These are phyloP conservation scores for Hipparchia sbordonii DNA, from an alignment of 2,888 invertebrate species.

Conservation along the genomic window DNA sequence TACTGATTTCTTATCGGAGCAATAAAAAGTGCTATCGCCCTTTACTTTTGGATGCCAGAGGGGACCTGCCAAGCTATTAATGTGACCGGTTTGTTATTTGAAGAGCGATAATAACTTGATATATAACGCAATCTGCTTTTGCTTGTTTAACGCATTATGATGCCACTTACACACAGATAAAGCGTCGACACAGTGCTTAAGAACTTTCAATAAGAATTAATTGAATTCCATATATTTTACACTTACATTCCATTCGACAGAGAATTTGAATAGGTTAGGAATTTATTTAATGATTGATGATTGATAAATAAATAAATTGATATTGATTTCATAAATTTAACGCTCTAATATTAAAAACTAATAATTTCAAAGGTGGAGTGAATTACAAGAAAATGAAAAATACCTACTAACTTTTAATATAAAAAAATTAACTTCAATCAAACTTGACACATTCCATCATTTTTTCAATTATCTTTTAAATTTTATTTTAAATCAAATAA, in stretches of 20 bases:
- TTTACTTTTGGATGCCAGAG: conserved; percentile 34
- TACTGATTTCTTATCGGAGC: conserved; percentile 19
- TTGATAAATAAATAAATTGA: background rate
- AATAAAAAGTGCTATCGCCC: conserved; percentile 37
- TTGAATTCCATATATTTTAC: background rate
- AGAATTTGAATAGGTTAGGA: background rate
- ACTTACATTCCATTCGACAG: background rate
- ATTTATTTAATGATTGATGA: background rate
- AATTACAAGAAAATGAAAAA: too few relatives aligned
- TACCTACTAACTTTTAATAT: too few relatives aligned
- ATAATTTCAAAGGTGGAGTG: too few relatives aligned
- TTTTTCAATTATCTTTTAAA: background rate
- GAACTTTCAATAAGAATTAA: background rate
- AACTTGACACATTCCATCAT: too few relatives aligned
- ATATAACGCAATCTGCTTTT: conserved; percentile 46
- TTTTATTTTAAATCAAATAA: conserved; percentile 15
- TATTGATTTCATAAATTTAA: background rate
- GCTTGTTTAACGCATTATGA: conserved; percentile 32
- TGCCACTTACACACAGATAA: background rate
- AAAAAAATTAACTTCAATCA: too few relatives aligned
- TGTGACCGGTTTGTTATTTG: conserved; percentile 43
- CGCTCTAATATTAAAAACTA: too few relatives aligned
- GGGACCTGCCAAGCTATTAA: conserved; percentile 36
- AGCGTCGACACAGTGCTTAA: background rate
- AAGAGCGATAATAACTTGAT: conserved; percentile 39